Evolutionary conservation across 2,888 invertebrate genomes (phyloP).

Genomic region (Gari tellinella): DNA sequence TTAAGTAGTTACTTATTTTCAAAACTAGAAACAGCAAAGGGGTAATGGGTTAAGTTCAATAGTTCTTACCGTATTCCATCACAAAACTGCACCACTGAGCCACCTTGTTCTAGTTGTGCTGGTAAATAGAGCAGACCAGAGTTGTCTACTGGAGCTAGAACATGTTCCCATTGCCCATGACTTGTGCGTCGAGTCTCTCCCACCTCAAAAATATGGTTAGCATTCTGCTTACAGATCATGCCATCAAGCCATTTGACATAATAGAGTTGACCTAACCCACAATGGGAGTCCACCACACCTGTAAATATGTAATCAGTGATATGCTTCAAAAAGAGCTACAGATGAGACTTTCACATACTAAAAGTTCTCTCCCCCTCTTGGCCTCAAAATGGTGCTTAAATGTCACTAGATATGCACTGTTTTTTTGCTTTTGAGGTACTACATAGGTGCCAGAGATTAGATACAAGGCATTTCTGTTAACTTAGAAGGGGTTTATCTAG

Average conservation of each 20-base stretch:
- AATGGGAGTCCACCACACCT: constrained; percentile 75
- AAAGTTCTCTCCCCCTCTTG: too few relatives aligned
- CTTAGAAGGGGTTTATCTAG: too few relatives aligned
- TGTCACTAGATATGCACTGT: too few relatives aligned
- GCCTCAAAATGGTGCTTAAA: too few relatives aligned
- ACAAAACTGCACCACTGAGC: constrained; percentile 33
- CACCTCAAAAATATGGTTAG: constrained; percentile 79
- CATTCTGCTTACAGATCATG: constrained; percentile 67
- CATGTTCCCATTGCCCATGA: constrained; percentile 21
- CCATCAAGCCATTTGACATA: constrained; percentile 79
- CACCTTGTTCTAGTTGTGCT: constrained; percentile 33
- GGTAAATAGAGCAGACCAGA: constrained; percentile 28
- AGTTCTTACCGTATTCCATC: constrained; percentile 34
- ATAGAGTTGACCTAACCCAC: constrained; percentile 75
- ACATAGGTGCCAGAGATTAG: too few relatives aligned
- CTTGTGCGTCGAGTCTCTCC: constrained; percentile 4
- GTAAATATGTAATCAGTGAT: constrained; percentile 12
- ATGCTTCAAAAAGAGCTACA: too few relatives aligned
- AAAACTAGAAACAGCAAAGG: too few relatives aligned
- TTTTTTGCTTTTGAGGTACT: too few relatives aligned
- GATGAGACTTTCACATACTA: too few relatives aligned
- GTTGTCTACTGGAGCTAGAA: constrained; percentile 35
- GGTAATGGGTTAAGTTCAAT: too few relatives aligned
- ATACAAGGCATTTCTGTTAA: too few relatives aligned
- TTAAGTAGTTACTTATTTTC: too few relatives aligned